Conservation (phyloP, 2,113 vertebrate genomes). For the Myrmecobius fasciatus region DNA sequence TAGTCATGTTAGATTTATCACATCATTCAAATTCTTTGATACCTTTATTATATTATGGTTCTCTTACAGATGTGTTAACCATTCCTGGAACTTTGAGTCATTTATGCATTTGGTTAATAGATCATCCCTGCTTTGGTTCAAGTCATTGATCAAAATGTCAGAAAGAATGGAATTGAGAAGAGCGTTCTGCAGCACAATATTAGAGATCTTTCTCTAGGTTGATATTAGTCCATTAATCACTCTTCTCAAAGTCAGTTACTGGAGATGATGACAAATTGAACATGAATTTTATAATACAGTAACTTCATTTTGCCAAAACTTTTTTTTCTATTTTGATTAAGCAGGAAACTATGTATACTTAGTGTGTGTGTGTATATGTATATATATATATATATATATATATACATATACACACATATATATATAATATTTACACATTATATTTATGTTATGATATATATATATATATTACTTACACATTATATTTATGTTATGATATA, state of each 20-base stretch:
- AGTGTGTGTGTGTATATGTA: too few relatives aligned
- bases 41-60: not conserved
- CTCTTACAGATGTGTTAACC: not conserved
- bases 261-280: not conserved
- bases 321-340: not conserved
- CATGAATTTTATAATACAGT: not conserved
- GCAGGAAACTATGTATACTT: not conserved
- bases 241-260: not conserved
- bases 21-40: not conserved
- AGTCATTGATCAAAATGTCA: not conserved
- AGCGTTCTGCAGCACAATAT: not conserved
- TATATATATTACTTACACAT: too few relatives aligned
- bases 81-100: not conserved
- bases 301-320: not conserved
- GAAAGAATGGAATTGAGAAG: not conserved
- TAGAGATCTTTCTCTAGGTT: not conserved
- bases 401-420: too few relatives aligned
- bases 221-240: not conserved
- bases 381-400: too few relatives aligned
- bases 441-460: too few relatives aligned
- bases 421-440: too few relatives aligned
- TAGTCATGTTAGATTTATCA: not conserved
- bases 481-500: too few relatives aligned
- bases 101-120: too few relatives aligned
- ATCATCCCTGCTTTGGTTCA: not conserved